Base-by-base conservation (phyloP, 2,797 vertebrate species). In the Heterohyrax brucei region DNA sequence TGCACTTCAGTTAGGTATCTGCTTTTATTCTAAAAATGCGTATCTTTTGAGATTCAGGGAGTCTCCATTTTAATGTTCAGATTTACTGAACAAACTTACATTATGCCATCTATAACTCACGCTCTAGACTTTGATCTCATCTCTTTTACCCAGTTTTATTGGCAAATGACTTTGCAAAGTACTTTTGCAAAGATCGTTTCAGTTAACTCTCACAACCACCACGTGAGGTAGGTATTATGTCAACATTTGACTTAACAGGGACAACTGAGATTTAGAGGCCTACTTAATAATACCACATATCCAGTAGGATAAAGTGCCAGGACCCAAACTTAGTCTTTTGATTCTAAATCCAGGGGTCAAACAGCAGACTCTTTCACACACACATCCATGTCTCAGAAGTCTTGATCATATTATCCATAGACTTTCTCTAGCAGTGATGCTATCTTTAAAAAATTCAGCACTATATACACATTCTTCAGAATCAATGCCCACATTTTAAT, bases 61-160 rank as follows among this genome's bases (percentile, higher is more conserved):
- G 76, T 84, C 30, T 18, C 61, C 78, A 62, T 77, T 56, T n/a
- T 72, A 79, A 75, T 76, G 82, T 13, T 72, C 48, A 78, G 76
- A 95, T 5, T 61, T 92, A 81, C 72, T 80, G 19, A 84, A 83
- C 33, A 82, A 78, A 79, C 3, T 86, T 70, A 79, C 24, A 87
- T 87, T 81, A 86, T 72, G 12, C 21, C 48, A 28, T 28, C 46
- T 77, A 16, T 28, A 30, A 50, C 24, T 78, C 28, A 39, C 48
- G 33, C 48, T 87, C 72, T 73, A 93, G 12, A 93, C 12, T 93
- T 28, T 80, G 39, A 94, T 13, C 16, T 64, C 28, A 80, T 30
- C 64, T 95, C 62, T 94, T 79, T 96, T 73, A 76, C 68, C 24
- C 61, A 89, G 70, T n/a, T 89, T 94, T 94, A 94, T 50, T 91